Percentiles rank a stretch among this genome's conserved stretches.
These are phyloP conservation scores for Aphelenchoides besseyi DNA, from an alignment of 1,140 invertebrate genomes.

Conservation along the genomic window DNA sequence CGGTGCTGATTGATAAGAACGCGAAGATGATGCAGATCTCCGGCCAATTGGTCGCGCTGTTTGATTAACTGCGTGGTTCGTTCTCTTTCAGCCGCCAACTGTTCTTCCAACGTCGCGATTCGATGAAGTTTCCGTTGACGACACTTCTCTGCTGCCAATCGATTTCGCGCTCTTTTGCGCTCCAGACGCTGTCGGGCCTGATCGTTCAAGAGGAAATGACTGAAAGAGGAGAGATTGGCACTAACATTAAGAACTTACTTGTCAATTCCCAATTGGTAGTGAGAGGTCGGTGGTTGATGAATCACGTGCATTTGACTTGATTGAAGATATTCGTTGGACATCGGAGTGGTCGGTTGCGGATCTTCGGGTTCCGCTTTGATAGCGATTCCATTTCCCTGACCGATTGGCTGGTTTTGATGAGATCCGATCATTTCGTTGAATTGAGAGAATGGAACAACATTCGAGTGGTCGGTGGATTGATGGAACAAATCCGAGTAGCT, in stretches of 20 bases:
- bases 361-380: too few species aligned
- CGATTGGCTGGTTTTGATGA: background rate
- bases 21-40: background rate
- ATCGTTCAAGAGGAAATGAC: background rate
- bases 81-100: constrained; percentile 82
- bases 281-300: too few species aligned
- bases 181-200: constrained; percentile 72
- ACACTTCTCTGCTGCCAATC: constrained; percentile 93
- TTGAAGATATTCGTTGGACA: background rate
- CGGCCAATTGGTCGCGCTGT: background rate
- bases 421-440: background rate
- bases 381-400: background rate
- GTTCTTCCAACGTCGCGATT: constrained; percentile 86
- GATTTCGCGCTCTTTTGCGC: constrained; percentile 86
- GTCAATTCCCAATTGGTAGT: too few species aligned
- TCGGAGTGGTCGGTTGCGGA: background rate
- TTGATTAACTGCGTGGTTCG: background rate
- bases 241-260: too few species aligned
- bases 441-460: background rate
- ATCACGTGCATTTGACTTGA: too few species aligned
- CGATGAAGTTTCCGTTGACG: constrained; percentile 86
- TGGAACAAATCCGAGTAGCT: constrained; percentile 1
- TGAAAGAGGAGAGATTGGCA: too few species aligned
- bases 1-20: background rate
- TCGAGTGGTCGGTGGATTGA: background rate